phyloP scores from a whole-genome alignment of 1,140 invertebrate species.

The Bombus picipes region DNA sequence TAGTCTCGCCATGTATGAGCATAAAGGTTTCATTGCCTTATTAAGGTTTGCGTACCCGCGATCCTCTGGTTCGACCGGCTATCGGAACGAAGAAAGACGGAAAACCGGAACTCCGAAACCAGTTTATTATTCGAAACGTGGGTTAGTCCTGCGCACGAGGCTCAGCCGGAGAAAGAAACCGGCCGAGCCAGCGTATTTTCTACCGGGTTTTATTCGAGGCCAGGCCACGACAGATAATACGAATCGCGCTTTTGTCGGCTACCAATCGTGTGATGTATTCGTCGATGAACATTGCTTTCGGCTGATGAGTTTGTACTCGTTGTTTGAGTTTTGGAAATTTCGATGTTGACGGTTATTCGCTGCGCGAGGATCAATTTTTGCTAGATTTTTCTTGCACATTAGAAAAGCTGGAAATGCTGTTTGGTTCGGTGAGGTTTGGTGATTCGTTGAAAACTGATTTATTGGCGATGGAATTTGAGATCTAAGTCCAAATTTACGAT shows the following conservation, averaged over 20 bases:
- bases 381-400: background rate
- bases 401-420: too few species aligned
- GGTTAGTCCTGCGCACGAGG: slow-evolving; percentile 30
- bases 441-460: too few species aligned
- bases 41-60: slow-evolving; percentile 63
- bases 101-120: slow-evolving; percentile 75
- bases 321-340: background rate
- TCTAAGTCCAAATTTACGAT: too few species aligned
- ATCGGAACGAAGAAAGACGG: slow-evolving; percentile 68
- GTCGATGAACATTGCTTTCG: slow-evolving; percentile 23
- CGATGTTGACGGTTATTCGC: background rate
- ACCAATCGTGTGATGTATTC: background rate
- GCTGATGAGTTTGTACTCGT: slow-evolving; percentile 11
- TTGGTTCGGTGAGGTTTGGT: too few species aligned
- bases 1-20: slow-evolving; percentile 67
- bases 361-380: background rate
- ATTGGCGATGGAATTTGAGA: too few species aligned
- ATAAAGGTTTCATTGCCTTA: slow-evolving; percentile 76
- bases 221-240: slow-evolving; percentile 29
- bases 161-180: slow-evolving; percentile 49
- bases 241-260: slow-evolving; percentile 33
- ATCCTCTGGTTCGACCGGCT: slow-evolving; percentile 19
- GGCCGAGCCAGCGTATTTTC: slow-evolving; percentile 49
- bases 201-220: slow-evolving; percentile 58
- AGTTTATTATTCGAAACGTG: slow-evolving; percentile 69